Percentiles rank a stretch among this genome's conserved stretches.
Evolutionary conservation across 2,113 vertebrate species (phyloP).

Genomic region (Alosa alosa): DNA sequence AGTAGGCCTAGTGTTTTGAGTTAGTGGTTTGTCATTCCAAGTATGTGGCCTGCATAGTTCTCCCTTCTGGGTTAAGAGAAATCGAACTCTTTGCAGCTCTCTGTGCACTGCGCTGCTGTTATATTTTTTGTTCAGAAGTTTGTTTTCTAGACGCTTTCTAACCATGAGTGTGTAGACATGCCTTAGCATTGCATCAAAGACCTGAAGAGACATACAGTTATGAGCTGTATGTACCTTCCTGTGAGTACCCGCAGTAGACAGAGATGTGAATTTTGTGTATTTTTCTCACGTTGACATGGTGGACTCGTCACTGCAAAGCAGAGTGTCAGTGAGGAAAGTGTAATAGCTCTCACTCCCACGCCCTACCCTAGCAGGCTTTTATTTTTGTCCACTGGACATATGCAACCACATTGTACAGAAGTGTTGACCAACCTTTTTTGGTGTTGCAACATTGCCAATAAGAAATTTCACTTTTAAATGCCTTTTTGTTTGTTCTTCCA

Average conservation of each 20-base stretch:
- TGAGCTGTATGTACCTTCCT: conserved; percentile 28
- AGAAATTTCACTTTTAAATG: background rate
- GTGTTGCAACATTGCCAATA: background rate
- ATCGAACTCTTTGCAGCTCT: background rate
- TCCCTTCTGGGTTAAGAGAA: background rate
- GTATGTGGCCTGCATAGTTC: background rate
- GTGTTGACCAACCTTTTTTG: background rate
- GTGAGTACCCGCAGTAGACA: conserved; percentile 14
- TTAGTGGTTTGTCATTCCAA: background rate
- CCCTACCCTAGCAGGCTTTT: background rate
- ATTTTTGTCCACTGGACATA: background rate
- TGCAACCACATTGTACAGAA: background rate
- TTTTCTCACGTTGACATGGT: background rate
- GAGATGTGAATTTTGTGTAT: conserved; percentile 42
- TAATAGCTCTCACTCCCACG: conserved; percentile 40
- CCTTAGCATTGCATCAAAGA: background rate
- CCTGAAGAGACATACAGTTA: background rate
- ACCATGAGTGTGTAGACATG: background rate
- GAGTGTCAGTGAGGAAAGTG: conserved; percentile 52
- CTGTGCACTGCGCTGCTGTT: background rate
- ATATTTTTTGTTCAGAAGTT: background rate
- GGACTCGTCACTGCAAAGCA: conserved; percentile 2
- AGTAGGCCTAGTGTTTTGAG: background rate
- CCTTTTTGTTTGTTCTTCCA: background rate
- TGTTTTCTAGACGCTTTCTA: background rate